phyloP scores from a whole-genome alignment of 1,140 invertebrate genomes.

The Phymastichus coffea region DNA sequence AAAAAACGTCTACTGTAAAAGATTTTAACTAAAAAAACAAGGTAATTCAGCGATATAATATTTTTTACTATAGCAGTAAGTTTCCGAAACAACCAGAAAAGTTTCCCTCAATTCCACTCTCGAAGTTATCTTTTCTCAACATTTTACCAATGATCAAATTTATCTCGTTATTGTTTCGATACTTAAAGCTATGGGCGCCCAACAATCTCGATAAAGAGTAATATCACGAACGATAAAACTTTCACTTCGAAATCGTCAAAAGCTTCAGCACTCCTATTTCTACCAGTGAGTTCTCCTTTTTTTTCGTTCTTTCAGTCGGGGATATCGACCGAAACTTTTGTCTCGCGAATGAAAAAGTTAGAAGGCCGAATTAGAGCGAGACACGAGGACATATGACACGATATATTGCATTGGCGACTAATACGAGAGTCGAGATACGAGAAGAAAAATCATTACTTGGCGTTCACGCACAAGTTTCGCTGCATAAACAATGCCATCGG shows the following conservation, averaged over 20 bases:
- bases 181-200: background rate
- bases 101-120: no score
- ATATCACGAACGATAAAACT: conserved; percentile 8
- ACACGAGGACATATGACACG: background rate
- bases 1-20: no score
- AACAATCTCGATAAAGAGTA: conserved; percentile 3
- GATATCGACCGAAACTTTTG: conserved; percentile 7
- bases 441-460: no score
- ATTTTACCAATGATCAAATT: conserved; percentile 12
- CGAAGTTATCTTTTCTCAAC: no score
- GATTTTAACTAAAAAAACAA: no score
- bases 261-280: background rate
- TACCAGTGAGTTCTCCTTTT: background rate
- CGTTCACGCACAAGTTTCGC: background rate
- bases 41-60: no score
- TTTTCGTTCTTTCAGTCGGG: no score
- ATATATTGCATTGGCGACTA: no score
- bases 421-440: no score
- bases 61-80: no score
- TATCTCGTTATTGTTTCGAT: conserved; percentile 1
- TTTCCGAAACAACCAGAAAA: no score
- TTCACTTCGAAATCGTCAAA: conserved; percentile 7
- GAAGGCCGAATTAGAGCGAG: background rate
- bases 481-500: conserved; percentile 10
- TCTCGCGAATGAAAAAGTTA: background rate